Percentiles rank a stretch among this genome's conserved stretches.
phyloP scores from a whole-genome alignment of 1,140 invertebrate species.

The Piezodorus guildinii region DNA sequence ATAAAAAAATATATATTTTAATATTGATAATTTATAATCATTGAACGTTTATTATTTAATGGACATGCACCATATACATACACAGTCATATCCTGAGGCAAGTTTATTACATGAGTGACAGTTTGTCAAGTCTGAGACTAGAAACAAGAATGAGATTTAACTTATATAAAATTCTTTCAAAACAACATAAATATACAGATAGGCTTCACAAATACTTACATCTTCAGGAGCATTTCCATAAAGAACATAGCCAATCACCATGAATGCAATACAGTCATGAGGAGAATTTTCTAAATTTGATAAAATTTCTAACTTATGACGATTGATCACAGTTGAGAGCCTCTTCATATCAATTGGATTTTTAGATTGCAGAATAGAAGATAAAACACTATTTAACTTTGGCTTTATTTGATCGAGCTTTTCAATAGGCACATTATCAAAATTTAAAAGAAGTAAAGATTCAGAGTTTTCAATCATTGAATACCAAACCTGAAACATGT shows the following conservation, averaged over 20 bases:
- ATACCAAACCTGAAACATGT: constrained; percentile 53
- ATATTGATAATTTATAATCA: too few relatives aligned
- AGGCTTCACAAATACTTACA: constrained; percentile 41
- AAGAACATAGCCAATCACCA: constrained; percentile 68
- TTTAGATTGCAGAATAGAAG: constrained; percentile 34
- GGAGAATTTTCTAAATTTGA: constrained; percentile 62
- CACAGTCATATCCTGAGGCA: too few relatives aligned
- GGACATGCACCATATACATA: too few relatives aligned
- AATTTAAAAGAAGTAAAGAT: constrained; percentile 53
- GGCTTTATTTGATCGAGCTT: constrained; percentile 52
- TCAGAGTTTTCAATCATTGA: constrained; percentile 58
- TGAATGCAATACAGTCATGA: constrained; percentile 58
- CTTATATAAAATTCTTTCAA: too few relatives aligned
- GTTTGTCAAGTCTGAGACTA: too few relatives aligned
- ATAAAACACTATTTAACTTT: constrained; percentile 46
- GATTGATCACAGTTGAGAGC: constrained; percentile 57
- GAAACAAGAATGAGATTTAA: too few relatives aligned
- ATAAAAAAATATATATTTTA: too few relatives aligned
- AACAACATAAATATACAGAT: not conserved
- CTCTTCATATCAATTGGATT: constrained; percentile 62
- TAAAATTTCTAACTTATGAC: constrained; percentile 56
- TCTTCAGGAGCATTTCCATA: constrained; percentile 64
- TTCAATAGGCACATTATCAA: constrained; percentile 62
- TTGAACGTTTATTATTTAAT: too few relatives aligned
- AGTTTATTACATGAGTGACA: too few relatives aligned